phyloP scores from a whole-genome alignment of 2,888 invertebrate genomes.

The Seira musarum region DNA sequence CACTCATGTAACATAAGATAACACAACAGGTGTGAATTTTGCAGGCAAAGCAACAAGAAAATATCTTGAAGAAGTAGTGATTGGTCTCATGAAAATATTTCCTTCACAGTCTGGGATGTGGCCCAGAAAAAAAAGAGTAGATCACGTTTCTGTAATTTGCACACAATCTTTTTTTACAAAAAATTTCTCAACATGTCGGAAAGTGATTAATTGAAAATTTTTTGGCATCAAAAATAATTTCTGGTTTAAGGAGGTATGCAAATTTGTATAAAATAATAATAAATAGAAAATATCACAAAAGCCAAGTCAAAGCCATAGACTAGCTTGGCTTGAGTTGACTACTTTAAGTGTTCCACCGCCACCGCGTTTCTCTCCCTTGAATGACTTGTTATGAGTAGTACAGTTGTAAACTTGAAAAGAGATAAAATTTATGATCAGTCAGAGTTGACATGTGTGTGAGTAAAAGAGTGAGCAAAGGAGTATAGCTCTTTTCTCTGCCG shows the following conservation, averaged over 20 bases:
- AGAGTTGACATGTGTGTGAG: conserved; percentile 47
- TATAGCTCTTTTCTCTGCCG: no score
- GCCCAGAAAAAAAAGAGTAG: not conserved
- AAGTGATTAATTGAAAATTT: conserved; percentile 20
- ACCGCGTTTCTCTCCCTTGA: conserved; percentile 29
- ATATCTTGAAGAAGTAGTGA: no score
- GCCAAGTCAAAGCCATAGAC: conserved; percentile 29
- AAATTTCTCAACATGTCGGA: not conserved
- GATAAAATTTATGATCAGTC: conserved; percentile 58
- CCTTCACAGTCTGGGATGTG: conserved; percentile 25
- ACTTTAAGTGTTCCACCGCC: not conserved
- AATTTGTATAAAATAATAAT: no score
- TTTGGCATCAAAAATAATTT: not conserved
- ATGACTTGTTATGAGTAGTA: conserved; percentile 35
- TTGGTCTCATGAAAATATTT: conserved; percentile 18
- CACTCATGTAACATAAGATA: no score
- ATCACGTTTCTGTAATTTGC: conserved; percentile 28
- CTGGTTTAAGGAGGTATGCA: not conserved
- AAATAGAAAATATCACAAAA: no score
- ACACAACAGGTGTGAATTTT: no score
- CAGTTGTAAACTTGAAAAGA: conserved; percentile 32
- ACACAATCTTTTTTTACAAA: conserved; percentile 6
- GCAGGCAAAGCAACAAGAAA: no score
- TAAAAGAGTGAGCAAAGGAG: no score
- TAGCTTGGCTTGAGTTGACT: not conserved